Evolutionary conservation across 1,140 invertebrate species (phyloP).

Genomic region (Andricus grossulariae): DNA sequence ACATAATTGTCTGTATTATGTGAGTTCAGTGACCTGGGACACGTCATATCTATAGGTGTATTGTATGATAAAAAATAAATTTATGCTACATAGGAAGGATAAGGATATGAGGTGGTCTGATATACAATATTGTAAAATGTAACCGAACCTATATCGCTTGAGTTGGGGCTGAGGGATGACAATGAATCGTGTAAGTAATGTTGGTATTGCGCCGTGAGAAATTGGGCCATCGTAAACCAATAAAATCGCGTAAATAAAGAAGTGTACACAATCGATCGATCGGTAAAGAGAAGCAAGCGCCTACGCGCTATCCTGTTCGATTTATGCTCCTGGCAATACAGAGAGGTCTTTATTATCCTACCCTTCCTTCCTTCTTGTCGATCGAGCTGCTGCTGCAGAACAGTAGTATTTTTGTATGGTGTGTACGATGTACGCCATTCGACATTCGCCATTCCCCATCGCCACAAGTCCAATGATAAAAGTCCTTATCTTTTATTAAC

Average conservation of each 20-base stretch:
- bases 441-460: neutral
- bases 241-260: conserved; percentile 26
- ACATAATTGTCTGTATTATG: too few species aligned
- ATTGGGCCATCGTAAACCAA: conserved; percentile 30
- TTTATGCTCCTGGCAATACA: conserved; percentile 19
- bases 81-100: too few species aligned
- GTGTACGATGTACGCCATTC: neutral
- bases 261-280: neutral
- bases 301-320: conserved; percentile 23
- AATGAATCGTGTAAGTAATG: conserved; percentile 10
- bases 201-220: conserved; percentile 23
- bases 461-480: conserved; percentile 29
- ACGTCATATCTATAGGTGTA: too few species aligned
- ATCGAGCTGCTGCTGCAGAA: conserved; percentile 6
- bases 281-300: conserved; percentile 23
- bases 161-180: neutral
- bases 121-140: too few species aligned
- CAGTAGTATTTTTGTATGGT: neutral
- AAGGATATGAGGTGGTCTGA: too few species aligned
- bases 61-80: too few species aligned
- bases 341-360: conserved; percentile 10
- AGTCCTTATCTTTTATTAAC: neutral
- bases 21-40: too few species aligned
- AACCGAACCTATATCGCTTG: neutral
- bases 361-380: neutral